These are phyloP conservation scores for Parasteatoda tepidariorum DNA, from an alignment of 1,140 invertebrate genomes.

Conservation along the genomic window DNA sequence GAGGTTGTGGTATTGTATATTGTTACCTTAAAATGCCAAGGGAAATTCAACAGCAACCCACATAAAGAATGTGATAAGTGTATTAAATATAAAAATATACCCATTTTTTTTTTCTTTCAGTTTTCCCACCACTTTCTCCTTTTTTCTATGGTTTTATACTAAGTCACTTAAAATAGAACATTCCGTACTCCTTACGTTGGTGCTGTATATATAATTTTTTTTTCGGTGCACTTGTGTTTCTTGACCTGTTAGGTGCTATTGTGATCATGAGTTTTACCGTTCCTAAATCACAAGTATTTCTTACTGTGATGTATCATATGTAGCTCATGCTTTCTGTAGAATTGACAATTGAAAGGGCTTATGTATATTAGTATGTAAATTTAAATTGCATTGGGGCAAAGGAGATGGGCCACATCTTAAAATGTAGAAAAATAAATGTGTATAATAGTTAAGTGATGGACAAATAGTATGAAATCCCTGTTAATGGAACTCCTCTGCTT, in stretches of 20 bases:
- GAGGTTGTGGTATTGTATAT: constrained; percentile 57
- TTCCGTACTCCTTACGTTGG: constrained; percentile 55
- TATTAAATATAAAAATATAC: constrained; percentile 55
- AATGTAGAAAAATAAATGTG: neutral
- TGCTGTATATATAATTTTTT: too few relatives aligned
- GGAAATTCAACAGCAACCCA: constrained; percentile 41
- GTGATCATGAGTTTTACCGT: constrained; percentile 61
- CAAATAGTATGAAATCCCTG: constrained; percentile 13
- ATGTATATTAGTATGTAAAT: constrained; percentile 59
- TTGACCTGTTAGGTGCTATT: constrained; percentile 61
- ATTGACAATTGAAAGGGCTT: constrained; percentile 53
- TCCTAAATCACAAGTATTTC: constrained; percentile 61
- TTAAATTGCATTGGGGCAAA: constrained; percentile 56
- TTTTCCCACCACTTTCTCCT: neutral
- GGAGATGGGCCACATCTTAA: constrained; percentile 46
- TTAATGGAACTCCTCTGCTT: constrained; percentile 51
- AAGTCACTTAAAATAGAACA: constrained; percentile 58
- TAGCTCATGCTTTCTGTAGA: constrained; percentile 53
- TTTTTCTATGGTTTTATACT: constrained; percentile 7
- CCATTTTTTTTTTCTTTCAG: constrained; percentile 21
- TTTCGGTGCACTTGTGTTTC: constrained; percentile 47
- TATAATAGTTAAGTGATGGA: constrained; percentile 18
- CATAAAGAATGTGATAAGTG: constrained; percentile 59
- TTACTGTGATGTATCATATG: constrained; percentile 60
- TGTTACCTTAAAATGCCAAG: constrained; percentile 56